Conservation (phyloP, 2,888 invertebrate genomes). For the Neocrepidodera transversa region DNA sequence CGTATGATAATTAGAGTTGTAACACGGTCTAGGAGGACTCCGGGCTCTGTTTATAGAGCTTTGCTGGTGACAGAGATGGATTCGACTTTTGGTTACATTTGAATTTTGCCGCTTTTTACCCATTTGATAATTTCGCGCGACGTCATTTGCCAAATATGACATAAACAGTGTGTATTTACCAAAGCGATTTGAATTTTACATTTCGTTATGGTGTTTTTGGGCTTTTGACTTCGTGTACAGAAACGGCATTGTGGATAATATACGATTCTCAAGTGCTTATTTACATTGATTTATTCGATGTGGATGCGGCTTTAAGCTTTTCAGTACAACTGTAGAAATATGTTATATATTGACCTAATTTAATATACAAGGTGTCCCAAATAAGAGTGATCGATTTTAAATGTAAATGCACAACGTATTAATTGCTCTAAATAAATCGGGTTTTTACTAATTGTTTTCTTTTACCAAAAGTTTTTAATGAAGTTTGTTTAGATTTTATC, state of each 20-base stretch:
- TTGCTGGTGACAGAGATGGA: conserved; percentile 51
- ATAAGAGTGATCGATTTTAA: too few species aligned
- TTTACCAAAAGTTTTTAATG: too few species aligned
- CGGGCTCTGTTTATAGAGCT: conserved; percentile 43
- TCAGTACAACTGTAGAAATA: too few species aligned
- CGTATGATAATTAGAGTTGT: conserved; percentile 54
- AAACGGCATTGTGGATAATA: conserved; percentile 17
- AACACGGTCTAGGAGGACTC: conserved; percentile 53
- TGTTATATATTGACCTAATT: too few species aligned
- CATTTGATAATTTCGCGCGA: conserved; percentile 42
- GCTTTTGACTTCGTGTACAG: conserved; percentile 35
- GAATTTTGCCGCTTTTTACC: conserved; percentile 51
- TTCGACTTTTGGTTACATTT: conserved; percentile 48
- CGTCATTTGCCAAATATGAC: conserved; percentile 50
- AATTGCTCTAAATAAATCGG: too few species aligned
- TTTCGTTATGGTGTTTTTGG: conserved; percentile 41
- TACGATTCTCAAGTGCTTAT: conserved; percentile 10
- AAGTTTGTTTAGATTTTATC: too few species aligned
- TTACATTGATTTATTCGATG: not conserved
- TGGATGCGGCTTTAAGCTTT: too few species aligned
- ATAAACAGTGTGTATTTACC: conserved; percentile 47
- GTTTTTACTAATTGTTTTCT: too few species aligned
- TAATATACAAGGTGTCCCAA: too few species aligned
- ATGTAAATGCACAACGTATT: too few species aligned
- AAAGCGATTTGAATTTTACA: conserved; percentile 42